These are phyloP conservation scores for Odocoileus hemionus DNA, from an alignment of 2,113 vertebrate species.

Conservation along the genomic window DNA sequence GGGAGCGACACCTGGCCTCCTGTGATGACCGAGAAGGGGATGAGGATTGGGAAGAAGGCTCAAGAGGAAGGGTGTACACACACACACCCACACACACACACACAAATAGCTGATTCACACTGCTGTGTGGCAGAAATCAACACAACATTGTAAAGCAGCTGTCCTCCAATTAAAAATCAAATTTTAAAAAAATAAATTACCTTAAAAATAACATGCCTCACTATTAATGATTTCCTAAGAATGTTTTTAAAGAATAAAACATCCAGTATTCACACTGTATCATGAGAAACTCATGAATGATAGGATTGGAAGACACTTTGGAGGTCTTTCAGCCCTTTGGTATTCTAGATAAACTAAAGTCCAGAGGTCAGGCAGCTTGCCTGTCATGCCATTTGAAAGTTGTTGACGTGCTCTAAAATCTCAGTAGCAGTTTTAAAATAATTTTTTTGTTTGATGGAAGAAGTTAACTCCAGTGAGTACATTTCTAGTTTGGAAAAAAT, in stretches of 20 bases:
- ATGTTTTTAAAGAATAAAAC: neutral
- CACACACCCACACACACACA: no score
- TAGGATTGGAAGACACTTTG: neutral
- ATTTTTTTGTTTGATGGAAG: slow-evolving; percentile 12
- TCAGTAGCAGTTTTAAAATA: neutral
- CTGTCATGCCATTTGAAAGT: neutral
- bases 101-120: neutral
- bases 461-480: slow-evolving; percentile 11
- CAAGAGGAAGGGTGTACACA: neutral
- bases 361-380: neutral
- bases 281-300: neutral
- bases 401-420: neutral
- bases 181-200: neutral
- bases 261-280: neutral
- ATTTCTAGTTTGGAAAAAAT: slow-evolving; percentile 68
- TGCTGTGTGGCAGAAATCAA: neutral
- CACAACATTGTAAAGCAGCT: neutral
- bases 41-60: neutral
- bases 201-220: neutral
- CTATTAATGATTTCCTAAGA: neutral
- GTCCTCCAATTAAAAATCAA: neutral
- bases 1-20: neutral
- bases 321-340: neutral
- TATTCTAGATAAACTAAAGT: neutral
- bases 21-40: neutral